Evolutionary conservation across 2,113 vertebrate species (phyloP).

Genomic region (Agapornis roseicollis): DNA sequence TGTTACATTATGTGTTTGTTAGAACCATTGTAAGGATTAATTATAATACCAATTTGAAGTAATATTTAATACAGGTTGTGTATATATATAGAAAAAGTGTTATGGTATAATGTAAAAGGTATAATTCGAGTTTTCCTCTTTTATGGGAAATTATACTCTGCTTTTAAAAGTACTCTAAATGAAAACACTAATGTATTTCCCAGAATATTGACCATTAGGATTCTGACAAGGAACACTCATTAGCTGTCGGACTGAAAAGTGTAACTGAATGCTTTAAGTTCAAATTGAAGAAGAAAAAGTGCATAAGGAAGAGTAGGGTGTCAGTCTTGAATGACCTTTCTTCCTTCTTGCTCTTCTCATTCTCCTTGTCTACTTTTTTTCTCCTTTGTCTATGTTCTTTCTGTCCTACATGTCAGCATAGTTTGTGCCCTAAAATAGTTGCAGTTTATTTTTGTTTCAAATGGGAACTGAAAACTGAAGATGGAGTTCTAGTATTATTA

Average conservation of each 20-base stretch:
- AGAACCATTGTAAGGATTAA: neutral
- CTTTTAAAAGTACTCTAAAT: neutral
- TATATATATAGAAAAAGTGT: neutral
- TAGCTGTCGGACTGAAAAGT: neutral
- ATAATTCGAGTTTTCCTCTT: neutral
- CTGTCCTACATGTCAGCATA: neutral
- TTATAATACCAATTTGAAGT: neutral
- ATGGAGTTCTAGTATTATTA: neutral
- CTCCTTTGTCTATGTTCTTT: neutral
- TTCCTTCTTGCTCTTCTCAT: neutral
- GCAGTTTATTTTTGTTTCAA: neutral
- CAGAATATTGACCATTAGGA: neutral
- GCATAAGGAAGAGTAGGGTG: neutral
- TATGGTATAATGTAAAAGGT: neutral
- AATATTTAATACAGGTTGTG: neutral
- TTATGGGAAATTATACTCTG: neutral
- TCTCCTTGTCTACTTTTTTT: neutral
- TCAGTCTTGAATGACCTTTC: neutral
- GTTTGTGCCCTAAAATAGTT: neutral
- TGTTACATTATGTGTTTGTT: neutral
- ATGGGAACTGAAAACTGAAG: neutral
- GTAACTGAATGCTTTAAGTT: neutral
- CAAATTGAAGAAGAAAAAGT: neutral
- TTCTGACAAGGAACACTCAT: neutral
- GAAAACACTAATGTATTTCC: neutral